A percentile compares a stretch with the other conserved stretches of the same genome.
phyloP scores from a whole-genome alignment of 1,140 invertebrate species.

The Zeugodacus cucurbitae region DNA sequence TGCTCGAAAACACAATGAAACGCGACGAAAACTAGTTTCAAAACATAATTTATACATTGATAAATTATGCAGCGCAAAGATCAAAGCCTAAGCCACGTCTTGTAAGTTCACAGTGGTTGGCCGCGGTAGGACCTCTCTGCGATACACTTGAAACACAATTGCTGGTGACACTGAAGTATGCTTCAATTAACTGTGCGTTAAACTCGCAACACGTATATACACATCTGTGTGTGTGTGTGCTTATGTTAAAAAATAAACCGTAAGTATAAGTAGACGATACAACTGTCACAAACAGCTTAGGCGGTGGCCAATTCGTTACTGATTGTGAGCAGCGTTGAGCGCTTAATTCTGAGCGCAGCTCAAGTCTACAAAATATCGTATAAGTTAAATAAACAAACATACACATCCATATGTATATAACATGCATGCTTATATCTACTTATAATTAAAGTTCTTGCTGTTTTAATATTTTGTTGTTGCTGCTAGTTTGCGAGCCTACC shows the following conservation, averaged over 20 bases:
- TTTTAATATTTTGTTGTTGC: not conserved
- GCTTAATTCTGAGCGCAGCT: constrained; percentile 25
- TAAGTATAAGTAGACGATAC: not conserved
- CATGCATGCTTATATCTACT: not conserved
- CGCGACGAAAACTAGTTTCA: not conserved
- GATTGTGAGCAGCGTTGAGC: not conserved
- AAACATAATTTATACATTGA: not conserved
- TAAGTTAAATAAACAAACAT: not conserved
- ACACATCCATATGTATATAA: not conserved
- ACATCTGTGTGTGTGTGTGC: not conserved
- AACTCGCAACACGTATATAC: not conserved
- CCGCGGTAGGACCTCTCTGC: not conserved
- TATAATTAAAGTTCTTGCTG: constrained; percentile 8
- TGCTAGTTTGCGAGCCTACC: not conserved
- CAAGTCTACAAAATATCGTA: constrained; percentile 11
- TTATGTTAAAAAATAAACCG: not conserved
- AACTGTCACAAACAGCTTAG: not conserved
- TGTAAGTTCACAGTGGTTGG: not conserved
- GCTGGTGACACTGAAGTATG: constrained; percentile 17
- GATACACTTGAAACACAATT: not conserved
- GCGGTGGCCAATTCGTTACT: constrained; percentile 32
- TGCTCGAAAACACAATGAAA: not conserved
- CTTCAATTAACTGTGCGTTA: constrained; percentile 26
- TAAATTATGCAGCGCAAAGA: not conserved
- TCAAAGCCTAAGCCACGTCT: not conserved